Percentiles rank a stretch among this genome's conserved stretches.
These are phyloP conservation scores for Ardeotis arabs DNA, from an alignment of 2,113 vertebrate species.

Conservation along the genomic window DNA sequence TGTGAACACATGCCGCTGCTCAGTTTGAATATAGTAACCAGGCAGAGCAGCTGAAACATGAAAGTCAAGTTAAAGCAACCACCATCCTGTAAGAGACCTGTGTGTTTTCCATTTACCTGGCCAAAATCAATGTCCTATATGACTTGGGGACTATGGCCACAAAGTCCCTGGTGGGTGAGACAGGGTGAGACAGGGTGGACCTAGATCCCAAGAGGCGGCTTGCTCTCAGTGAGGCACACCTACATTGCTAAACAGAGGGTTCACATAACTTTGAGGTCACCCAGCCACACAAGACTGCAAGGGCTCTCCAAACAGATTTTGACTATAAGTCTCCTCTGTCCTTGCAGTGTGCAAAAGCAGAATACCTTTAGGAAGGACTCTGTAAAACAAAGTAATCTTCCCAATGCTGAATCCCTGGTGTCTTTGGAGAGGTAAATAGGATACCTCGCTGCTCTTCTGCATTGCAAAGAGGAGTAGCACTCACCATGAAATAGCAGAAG, in stretches of 20 bases:
- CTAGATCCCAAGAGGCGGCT: neutral
- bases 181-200: neutral
- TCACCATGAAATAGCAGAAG: neutral
- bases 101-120: neutral
- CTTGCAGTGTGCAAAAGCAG: neutral
- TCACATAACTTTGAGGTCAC: neutral
- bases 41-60: neutral
- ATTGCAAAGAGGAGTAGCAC: neutral
- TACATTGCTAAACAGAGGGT: neutral
- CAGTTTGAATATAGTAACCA: neutral
- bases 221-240: neutral
- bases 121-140: neutral
- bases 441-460: rapidly evolving
- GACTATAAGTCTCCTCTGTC: neutral
- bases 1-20: neutral
- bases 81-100: neutral
- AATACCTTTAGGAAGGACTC: neutral
- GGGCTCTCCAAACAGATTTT: neutral
- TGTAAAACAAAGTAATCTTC: neutral
- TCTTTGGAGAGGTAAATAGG: neutral
- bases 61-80: neutral
- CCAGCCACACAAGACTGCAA: neutral
- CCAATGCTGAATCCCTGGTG: neutral
- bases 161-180: neutral
- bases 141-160: neutral